Evolutionary conservation across 2,888 invertebrate species (phyloP), one percentile per base, ranked within the genome.

Genomic region (Strigamia maritima): DNA sequence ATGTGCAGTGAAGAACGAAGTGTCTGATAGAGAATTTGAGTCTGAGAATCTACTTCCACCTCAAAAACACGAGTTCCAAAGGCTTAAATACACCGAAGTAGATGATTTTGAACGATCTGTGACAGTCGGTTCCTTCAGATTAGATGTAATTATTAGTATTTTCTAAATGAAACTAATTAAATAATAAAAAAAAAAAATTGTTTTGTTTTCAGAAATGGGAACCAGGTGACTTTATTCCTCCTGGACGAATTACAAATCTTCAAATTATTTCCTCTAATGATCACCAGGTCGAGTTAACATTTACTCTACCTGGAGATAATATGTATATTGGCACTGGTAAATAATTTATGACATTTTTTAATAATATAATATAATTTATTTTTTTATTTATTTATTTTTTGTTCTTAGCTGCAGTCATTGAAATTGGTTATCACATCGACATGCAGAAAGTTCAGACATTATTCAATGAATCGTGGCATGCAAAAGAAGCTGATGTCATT

Each of bases 301-400:
- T 82, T 81, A 83, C 83, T 1, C 81, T 82, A 14, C 81, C 83
- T 0, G 83, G 83, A 44, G 82, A 82, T 77, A 82, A 83, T 79
- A 38, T 79, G 77, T 78, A 80, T 35, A 70, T 49, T 16, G 80
- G 79, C 24, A 54, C 19, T 65, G 78, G 78, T 78, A 35, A 60
- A 60, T 26, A 2, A 22, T 65, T 26, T 12, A 22, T 65, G 31
- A 31, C 6, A n/a, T n/a, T n/a, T n/a, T n/a, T n/a, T n/a, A 31
- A 31, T 4, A 31, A 2, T 31, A 31, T 6, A 26, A 2, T 4
- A 75, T 78, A 28, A 38, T 4, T 54, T 22, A 60, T 22, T 22
- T 26, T 79, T 31, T 8, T 26, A 6, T 2, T 60, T 78, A 65
- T 70, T 24, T 60, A 19, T 65, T n/a, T 49, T 31, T 76, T 16